A percentile compares a stretch with the other conserved stretches of the same genome.
Evolutionary conservation across 2,888 invertebrate species (phyloP).

Genomic region (Eurytoma californica): DNA sequence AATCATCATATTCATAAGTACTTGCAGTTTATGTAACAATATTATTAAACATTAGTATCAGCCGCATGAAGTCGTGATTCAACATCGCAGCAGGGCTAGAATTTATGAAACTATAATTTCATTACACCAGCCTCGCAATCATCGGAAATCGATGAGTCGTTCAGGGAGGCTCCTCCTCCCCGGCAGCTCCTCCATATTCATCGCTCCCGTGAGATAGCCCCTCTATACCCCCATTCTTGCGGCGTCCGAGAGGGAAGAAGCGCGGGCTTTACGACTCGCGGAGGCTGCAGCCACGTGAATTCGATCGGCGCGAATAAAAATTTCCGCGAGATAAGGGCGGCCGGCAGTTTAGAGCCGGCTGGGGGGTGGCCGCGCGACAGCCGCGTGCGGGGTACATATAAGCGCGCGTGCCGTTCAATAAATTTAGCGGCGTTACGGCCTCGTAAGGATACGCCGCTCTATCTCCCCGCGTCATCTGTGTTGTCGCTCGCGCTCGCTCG

Average conservation of each 20-base stretch:
- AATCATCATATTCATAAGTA: too few relatives aligned
- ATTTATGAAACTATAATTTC: too few relatives aligned
- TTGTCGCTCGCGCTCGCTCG: neutral
- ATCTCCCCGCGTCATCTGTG: slow-evolving; percentile 39
- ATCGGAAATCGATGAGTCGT: too few relatives aligned
- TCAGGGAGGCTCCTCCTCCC: neutral
- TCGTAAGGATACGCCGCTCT: slow-evolving; percentile 30
- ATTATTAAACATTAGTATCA: too few relatives aligned
- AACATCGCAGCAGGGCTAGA: too few relatives aligned
- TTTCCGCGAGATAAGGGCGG: neutral
- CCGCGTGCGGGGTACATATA: neutral
- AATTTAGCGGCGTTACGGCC: slow-evolving; percentile 12
- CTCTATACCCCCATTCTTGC: neutral
- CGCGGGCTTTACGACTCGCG: neutral
- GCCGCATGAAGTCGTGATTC: too few relatives aligned
- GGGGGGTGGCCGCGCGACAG: neutral
- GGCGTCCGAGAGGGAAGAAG: neutral
- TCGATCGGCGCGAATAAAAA: neutral
- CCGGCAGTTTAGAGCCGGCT: neutral
- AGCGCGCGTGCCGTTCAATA: slow-evolving; percentile 9
- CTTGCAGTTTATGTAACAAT: too few relatives aligned
- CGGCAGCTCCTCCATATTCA: neutral
- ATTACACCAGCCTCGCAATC: too few relatives aligned
- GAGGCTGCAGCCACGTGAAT: neutral
- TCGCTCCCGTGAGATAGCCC: neutral